Evolutionary conservation across 2,888 invertebrate species (phyloP), one percentile per base, ranked within the genome.

Genomic region (Gryllus longicercus): DNA sequence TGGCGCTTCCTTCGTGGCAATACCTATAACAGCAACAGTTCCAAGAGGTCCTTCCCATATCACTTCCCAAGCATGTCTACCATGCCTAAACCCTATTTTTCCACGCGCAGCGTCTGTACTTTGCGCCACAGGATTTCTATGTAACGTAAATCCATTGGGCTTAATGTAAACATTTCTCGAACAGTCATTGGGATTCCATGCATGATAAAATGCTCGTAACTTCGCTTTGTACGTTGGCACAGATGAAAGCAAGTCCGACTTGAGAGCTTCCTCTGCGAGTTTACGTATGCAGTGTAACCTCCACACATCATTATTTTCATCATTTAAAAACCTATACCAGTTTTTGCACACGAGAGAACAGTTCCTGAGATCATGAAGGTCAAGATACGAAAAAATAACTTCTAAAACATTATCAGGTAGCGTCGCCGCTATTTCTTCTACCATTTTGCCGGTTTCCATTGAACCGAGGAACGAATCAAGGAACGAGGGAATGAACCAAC

Each of bases 21-120:
- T 93, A 74, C 97, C 99, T 85, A 99, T 94, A 76, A 99, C 98
- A 76, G 99, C 99, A 38, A 99, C 98, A 2, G 99, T 99, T 14
- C 99, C 99, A 82, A 99, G 88, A 4, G 99, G 99, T 21, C 99
- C 98, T 89, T 98, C 97, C 98, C 98, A 98, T 87, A 97, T 96
- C 12, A 98, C 95, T 89, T 98, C 98, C 98, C 98, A 98, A 49
- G 97, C 95, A 88, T 98, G 98, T 82, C 98, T 91, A 12, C 98
- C 98, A 86, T 94, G 92, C 84, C 93, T 90, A 87, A 97, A 98
- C 2, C 97, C 96, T 85, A 96, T 93, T 91, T 96, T 98, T 83
- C 92, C 95, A 88, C 94, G 92, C 84, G 93, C 95, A 83, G 96
- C 98, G 89, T 99, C 99, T 81, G 98, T 99, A 88, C 97, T 98